Percentiles rank a stretch among this genome's conserved stretches.
These are phyloP conservation scores for Lutraria lutraria DNA, from an alignment of 2,888 invertebrate species.

Conservation along the genomic window DNA sequence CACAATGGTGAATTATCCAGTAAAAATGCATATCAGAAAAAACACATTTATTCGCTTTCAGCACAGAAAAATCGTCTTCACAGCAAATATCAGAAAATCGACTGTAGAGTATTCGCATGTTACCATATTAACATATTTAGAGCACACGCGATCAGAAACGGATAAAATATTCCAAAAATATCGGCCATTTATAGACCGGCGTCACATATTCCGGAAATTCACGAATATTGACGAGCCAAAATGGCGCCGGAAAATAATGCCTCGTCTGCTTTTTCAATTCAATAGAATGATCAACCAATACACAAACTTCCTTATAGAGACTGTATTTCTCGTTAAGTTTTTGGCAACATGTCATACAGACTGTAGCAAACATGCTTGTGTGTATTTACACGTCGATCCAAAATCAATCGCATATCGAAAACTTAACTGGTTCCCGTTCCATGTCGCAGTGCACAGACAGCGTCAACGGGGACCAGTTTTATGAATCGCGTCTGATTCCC, in stretches of 20 bases:
- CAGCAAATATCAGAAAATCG: no score
- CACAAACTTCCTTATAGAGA: background rate
- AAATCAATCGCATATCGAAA: background rate
- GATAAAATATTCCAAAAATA: background rate
- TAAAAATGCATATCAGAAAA: no score
- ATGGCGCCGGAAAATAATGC: background rate
- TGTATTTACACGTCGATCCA: background rate
- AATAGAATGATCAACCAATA: background rate
- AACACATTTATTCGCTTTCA: no score
- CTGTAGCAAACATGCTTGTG: background rate
- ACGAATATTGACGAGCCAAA: background rate
- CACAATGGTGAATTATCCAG: no score
- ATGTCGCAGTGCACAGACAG: no score
- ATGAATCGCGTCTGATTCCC: no score
- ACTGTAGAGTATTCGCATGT: no score
- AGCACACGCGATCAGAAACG: background rate
- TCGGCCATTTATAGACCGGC: background rate
- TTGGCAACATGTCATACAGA: constrained; percentile 6
- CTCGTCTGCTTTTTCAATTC: background rate
- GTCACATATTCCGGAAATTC: background rate
- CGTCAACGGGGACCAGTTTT: no score
- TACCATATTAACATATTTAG: background rate
- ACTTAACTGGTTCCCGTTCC: no score
- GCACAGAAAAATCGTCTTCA: no score
- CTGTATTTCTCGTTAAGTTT: background rate